A percentile compares a stretch with the other conserved stretches of the same genome.
These are phyloP conservation scores for Microtus ochrogaster DNA, from an alignment of 2,113 vertebrate species.

Conservation along the genomic window DNA sequence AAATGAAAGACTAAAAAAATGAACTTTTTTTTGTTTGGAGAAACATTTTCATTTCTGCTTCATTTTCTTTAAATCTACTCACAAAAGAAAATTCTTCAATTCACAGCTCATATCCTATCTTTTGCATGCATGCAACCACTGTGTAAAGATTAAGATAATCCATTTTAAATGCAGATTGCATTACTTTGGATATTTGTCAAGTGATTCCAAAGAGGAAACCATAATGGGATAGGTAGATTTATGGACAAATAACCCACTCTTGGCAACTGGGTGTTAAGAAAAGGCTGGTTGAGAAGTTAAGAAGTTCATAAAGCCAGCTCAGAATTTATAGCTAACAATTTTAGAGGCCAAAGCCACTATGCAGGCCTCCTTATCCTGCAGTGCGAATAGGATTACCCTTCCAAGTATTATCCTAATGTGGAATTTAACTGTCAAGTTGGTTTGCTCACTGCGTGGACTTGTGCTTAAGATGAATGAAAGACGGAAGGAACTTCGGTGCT, in stretches of 20 bases:
- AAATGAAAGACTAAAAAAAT: not conserved
- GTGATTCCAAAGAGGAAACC: slow-evolving; percentile 49
- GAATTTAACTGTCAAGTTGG: slow-evolving; percentile 87
- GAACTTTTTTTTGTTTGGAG: not conserved
- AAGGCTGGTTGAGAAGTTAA: slow-evolving; percentile 85
- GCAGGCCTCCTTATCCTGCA: slow-evolving; percentile 81
- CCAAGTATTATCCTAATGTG: slow-evolving; percentile 83
- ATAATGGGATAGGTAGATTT: slow-evolving; percentile 60
- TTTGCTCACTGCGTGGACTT: slow-evolving; percentile 66
- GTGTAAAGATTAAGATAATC: slow-evolving; percentile 57
- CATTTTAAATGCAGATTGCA: slow-evolving; percentile 9
- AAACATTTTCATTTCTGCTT: no score
- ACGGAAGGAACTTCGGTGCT: slow-evolving; percentile 75
- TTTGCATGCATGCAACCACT: not conserved
- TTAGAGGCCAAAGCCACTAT: slow-evolving; percentile 83
- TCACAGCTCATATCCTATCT: slow-evolving; percentile 39
- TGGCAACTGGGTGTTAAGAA: slow-evolving; percentile 75
- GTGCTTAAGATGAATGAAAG: slow-evolving; percentile 75
- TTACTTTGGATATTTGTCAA: slow-evolving; percentile 72
- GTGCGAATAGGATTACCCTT: slow-evolving; percentile 85
- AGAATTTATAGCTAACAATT: slow-evolving; percentile 86
- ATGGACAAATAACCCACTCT: slow-evolving; percentile 73
- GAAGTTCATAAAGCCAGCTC: slow-evolving; percentile 81
- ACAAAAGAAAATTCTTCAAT: slow-evolving; percentile 42
- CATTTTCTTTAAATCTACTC: not conserved